Base-by-base conservation (phyloP, 2,113 vertebrate genomes). In the Zingel zingel region DNA sequence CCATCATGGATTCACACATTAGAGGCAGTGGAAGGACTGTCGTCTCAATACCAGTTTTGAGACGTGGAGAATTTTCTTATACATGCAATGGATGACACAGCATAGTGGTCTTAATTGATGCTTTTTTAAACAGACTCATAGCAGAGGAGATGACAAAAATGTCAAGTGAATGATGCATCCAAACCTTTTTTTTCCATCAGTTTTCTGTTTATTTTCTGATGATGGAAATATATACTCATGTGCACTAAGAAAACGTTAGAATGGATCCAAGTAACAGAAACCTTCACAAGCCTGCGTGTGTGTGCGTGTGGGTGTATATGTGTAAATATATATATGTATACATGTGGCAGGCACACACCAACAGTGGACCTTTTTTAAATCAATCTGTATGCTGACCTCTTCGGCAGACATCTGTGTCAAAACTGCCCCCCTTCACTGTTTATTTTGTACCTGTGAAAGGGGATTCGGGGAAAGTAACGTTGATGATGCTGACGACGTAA, bases 311-410 rank as follows among this genome's bases (percentile, higher is more conserved):
- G 62, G 89, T 91, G 89, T 89, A 85, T 87, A 85, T 94, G 91
- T 95, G 93, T 93, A 90, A 93, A 93, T 93, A 94, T 94, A 92
- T 89, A 92, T 92, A 92, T 93, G 93, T 94, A 89, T 94, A 94
- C 93, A 93, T 93, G 92, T 94, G 92, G 92, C 91, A 91, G 92
- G 93, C 93, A 94, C 94, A 93, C 94, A 94, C 84, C 87, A 88
- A 91, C 81, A 86, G 85, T 92, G 89, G 93, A 93, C 91, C 86
- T 94, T 92, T 94, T 90, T 82, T 63, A 91, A 91, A 89, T 90
- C 86, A 91, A 87, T 92, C 88, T 91, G 86, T 92, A 92, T 90
- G 89, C 83, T 91, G 92, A 91, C 86, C 88, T 79, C 86, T 88
- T 18, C 66, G 82, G 82, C 86, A 86, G 90, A 88, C 39, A 80